phyloP scores from a whole-genome alignment of 2,113 vertebrate genomes.

The Centropristis striata region DNA sequence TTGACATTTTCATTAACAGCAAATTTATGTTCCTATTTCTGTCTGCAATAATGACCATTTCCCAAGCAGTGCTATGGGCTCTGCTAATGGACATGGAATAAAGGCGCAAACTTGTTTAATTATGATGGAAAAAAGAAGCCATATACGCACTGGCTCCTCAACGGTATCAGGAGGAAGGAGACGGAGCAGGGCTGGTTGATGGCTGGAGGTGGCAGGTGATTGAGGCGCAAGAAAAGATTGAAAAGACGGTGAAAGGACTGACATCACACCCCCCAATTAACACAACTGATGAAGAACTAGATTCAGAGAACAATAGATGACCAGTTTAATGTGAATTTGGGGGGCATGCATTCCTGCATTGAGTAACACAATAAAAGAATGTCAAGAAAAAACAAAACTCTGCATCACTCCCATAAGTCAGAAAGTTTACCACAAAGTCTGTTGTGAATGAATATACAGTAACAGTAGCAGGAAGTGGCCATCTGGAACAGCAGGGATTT shows the following conservation, averaged over 20 bases:
- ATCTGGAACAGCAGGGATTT: constrained; percentile 12
- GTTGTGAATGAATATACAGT: background rate
- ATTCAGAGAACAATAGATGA: background rate
- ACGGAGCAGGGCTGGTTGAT: constrained; percentile 17
- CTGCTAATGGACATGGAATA: constrained; percentile 91
- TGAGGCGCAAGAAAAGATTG: background rate
- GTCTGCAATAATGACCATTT: constrained; percentile 93
- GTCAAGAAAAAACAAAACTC: background rate
- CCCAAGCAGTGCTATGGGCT: constrained; percentile 84
- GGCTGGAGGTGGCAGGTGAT: constrained; percentile 36
- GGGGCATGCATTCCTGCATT: background rate
- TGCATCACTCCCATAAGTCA: background rate
- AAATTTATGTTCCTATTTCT: constrained; percentile 96
- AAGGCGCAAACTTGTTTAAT: constrained; percentile 89
- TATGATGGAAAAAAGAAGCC: constrained; percentile 85
- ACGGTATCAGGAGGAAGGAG: constrained; percentile 41
- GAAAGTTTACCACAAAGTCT: background rate
- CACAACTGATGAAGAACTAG: background rate
- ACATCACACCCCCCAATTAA: background rate
- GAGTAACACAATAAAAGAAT: background rate
- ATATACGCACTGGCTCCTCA: constrained; percentile 83
- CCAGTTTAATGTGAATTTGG: background rate
- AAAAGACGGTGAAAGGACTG: constrained; percentile 17
- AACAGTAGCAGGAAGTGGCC: background rate
- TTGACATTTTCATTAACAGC: constrained; percentile 96